Base-by-base conservation (phyloP, 2,888 invertebrate species). In the Chydorus sphaericus region DNA sequence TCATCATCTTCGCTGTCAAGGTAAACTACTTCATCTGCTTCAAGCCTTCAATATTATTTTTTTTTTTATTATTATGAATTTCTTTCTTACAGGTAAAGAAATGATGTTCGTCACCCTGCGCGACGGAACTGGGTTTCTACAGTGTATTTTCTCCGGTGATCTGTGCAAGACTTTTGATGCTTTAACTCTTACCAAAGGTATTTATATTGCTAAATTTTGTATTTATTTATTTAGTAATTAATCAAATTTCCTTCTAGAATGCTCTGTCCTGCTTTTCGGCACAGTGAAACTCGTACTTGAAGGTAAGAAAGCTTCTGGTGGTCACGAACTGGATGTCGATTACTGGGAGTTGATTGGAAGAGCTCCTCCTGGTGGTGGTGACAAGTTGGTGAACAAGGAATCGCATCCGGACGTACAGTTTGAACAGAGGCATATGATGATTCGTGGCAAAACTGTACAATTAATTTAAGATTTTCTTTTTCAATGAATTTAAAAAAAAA, bases 301-400 rank as follows among this genome's bases (percentile, higher is more conserved):
- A 66, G 94, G 94, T 28, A 91, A 96, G 73, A 81, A 77, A 59
- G 79, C 79, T 16, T 77, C 77, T 29, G 77, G 75, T 56, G 75
- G 75, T 31, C 75, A 77, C 62, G 79, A 79, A 64, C 63, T 99
- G 63, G 73, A 77, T 26, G 93, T 85, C 0, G 98, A 98, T 70
- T 98, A 82, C 71, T 99, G 96, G 96, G 83, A 88, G 70, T 69
- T 96, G 59, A 77, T 98, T 58, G 91, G 92, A 0, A 70, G 83
- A 37, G 85, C 97, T 0, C 98, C 98, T 11, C 81, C 98, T 0
- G 98, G 98, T 26, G 98, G 98, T 3, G 92, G 94, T n/a, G 98
- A 99, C 69, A 82, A 86, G 59, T 85, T 97, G 63, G 79, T 99
- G 57, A 99, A 98, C 68, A 96, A 94, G 72, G 92, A 96, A 68